Percentiles rank a stretch among this genome's conserved stretches.
Conservation (phyloP, 2,888 invertebrate species). For the Noctua fimbriata region DNA sequence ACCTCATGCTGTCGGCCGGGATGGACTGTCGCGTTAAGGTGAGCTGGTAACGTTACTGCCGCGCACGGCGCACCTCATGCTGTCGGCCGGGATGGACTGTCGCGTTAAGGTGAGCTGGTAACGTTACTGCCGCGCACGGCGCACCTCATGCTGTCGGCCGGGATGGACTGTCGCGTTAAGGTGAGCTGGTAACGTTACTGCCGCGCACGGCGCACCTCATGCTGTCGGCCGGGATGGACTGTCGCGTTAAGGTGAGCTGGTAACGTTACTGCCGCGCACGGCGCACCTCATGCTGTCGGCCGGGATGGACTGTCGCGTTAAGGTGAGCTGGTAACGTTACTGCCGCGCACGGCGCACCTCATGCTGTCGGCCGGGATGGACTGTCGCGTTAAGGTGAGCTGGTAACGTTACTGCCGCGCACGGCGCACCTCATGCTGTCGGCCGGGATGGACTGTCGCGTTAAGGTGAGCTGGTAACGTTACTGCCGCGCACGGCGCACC, state of each 20-base stretch:
- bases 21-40: conserved; percentile 99
- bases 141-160: conserved; percentile 97
- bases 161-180: conserved; percentile 99
- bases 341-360: conserved; percentile 98
- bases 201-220: conserved; percentile 98
- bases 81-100: conserved; percentile 99
- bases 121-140: conserved; percentile 98
- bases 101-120: conserved; percentile 95
- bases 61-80: conserved; percentile 96
- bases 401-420: conserved; percentile 96
- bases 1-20: conserved; percentile 97
- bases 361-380: conserved; percentile 99
- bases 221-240: conserved; percentile 99
- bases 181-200: conserved; percentile 92
- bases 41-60: conserved; percentile 94
- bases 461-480: conserved; percentile 93
- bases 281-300: conserved; percentile 98
- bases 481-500: conserved; percentile 98
- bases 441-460: conserved; percentile 99
- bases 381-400: conserved; percentile 95
- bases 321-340: conserved; percentile 93
- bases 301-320: conserved; percentile 99
- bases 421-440: conserved; percentile 98
- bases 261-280: conserved; percentile 97
- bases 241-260: conserved; percentile 95